Evolutionary conservation across 2,113 vertebrate species (phyloP), one percentile per base, ranked within the genome.

Genomic region (Chlorodrepanis virens): DNA sequence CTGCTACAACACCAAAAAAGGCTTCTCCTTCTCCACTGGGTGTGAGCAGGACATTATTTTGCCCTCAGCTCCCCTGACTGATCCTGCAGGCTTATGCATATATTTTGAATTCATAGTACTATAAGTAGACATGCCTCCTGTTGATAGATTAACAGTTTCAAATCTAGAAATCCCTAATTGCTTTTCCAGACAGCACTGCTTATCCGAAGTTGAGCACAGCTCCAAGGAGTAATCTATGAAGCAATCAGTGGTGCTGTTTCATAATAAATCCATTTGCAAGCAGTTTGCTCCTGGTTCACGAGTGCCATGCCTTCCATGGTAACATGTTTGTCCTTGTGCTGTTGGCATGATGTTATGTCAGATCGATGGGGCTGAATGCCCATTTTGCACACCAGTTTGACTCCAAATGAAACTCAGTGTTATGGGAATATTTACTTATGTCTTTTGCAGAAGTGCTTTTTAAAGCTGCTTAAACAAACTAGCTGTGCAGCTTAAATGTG

Each of bases 101-200:
- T 3, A 1, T 91, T 95, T 77, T 67, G 63, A 39, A 81, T 78
- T 42, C 22, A 16, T 40, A 52, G 25, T n/a, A 49, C 57, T 89
- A 0, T 68, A 74, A 64, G 45, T 13, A 4, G 75, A 74, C 0
- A 0, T 70, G 61, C 72, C 74, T 89, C 50, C 29, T 37, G 77
- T 60, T 90, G 75, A 35, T 83, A 78, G 69, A 94, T 87, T 84
- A 94, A 64, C 71, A 39, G 78, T 94, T 96, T 97, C 59, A 95
- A 90, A 89, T 87, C 63, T 54, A 90, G 42, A 75, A 91, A 74
- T 93, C 83, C 67, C 67, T 95, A 94, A 95, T 97, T 68, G 29
- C 89, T 96, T 98, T 96, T 93, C 49, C 78, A 95, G 95, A 74
- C 86, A 96, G 89, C 64, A 78, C 10, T 5, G 49, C 71, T 95